These are phyloP conservation scores for Nannobrachium achirus DNA, from an alignment of 2,113 vertebrate species.

Conservation along the genomic window DNA sequence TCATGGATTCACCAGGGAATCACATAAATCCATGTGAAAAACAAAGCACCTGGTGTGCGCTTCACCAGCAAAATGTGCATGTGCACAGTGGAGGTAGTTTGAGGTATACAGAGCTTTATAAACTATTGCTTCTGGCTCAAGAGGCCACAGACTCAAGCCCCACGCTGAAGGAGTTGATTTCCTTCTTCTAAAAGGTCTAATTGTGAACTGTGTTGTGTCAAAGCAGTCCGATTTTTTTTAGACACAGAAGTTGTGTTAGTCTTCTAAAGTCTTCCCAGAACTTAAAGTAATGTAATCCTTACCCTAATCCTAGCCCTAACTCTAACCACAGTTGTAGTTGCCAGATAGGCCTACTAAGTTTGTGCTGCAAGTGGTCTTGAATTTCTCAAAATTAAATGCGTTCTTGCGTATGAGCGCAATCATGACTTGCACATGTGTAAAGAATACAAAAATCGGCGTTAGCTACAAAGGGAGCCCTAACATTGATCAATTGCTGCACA, in stretches of 20 bases:
- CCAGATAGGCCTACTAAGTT: not conserved
- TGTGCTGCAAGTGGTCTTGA: not conserved
- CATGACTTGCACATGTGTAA: constrained; percentile 5
- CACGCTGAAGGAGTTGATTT: not conserved
- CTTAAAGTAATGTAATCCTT: not conserved
- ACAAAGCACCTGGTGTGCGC: not conserved
- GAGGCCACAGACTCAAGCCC: not conserved
- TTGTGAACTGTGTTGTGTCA: not conserved
- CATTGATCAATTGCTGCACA: constrained; percentile 29
- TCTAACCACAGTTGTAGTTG: not conserved
- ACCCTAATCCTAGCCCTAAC: not conserved
- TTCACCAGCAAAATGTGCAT: not conserved
- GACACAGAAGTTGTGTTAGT: not conserved
- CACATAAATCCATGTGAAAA: not conserved
- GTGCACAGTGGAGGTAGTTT: not conserved
- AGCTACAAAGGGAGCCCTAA: constrained; percentile 18
- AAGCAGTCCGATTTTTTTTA: not conserved
- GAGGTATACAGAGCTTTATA: not conserved
- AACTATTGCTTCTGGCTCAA: not conserved
- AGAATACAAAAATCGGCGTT: constrained; percentile 10
- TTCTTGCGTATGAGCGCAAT: not conserved
- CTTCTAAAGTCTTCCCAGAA: not conserved
- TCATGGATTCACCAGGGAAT: not conserved
- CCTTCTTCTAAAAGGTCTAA: not conserved
- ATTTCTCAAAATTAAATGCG: constrained; percentile 21